Evolutionary conservation across 2,113 vertebrate genomes (phyloP).

Genomic region (Suncus etruscus): DNA sequence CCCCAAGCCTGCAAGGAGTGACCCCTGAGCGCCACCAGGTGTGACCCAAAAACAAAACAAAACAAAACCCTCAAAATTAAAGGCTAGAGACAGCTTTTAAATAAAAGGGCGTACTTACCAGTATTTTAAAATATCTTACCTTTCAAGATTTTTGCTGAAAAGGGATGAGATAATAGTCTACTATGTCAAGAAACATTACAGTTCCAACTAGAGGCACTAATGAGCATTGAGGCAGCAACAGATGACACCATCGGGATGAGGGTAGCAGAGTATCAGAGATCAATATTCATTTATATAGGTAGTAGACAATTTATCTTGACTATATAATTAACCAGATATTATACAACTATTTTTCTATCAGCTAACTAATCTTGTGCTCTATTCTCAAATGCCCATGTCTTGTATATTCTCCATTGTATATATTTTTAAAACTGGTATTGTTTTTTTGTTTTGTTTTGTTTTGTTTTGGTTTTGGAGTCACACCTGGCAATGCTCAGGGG

Average conservation of each 20-base stretch:
- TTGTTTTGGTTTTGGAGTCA: too few relatives aligned
- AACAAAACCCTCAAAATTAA: background rate
- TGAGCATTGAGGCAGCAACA: slow-evolving; percentile 54
- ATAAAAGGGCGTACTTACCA: slow-evolving; percentile 41
- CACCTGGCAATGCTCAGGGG: too few relatives aligned
- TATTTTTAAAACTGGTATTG: background rate
- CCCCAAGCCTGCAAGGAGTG: too few relatives aligned
- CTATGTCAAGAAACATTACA: slow-evolving; percentile 55
- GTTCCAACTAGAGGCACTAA: slow-evolving; percentile 31
- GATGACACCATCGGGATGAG: slow-evolving; percentile 47
- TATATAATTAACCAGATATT: slow-evolving; percentile 8
- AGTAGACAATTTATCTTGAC: slow-evolving; percentile 36
- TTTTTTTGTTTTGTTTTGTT: too few relatives aligned
- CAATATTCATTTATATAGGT: slow-evolving; percentile 3
- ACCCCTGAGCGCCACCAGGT: too few relatives aligned
- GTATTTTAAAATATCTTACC: slow-evolving; percentile 47
- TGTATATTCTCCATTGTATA: slow-evolving; percentile 10
- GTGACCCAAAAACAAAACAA: too few relatives aligned
- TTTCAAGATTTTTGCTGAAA: slow-evolving; percentile 62
- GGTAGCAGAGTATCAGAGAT: background rate
- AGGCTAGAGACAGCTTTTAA: slow-evolving; percentile 34
- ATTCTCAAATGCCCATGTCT: slow-evolving; percentile 48
- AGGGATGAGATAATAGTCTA: background rate
- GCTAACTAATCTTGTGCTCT: background rate
- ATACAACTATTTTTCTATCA: slow-evolving; percentile 57